Evolutionary conservation across 2,797 vertebrate genomes (phyloP), one percentile per base, ranked within the genome.

Genomic region (Argya squamiceps): DNA sequence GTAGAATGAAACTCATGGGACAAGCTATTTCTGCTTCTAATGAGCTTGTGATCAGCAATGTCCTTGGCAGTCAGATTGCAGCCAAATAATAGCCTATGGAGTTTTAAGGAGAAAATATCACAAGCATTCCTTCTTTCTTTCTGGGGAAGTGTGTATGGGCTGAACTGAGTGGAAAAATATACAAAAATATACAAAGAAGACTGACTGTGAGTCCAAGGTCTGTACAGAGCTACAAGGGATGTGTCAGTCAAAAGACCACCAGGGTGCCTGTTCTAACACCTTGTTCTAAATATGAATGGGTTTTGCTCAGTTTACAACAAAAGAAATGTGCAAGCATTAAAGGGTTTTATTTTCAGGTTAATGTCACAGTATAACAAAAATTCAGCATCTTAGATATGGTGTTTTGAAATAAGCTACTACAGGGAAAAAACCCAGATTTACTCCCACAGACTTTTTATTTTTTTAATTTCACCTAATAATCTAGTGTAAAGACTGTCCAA

Each of bases 381-480:
- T 10, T 64, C 46, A 47, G 5, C 10, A 18, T 59, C 4, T 22
- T 82, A 41, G 23, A 16, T 37, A 44, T 0, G 1, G 6, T 59
- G 5, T 50, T 86, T 32, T 80, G 44, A 67, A 93, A 77, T 70
- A 52, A 60, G 2, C 11, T 67, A 15, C 11, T 32, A 22, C 5
- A n/a, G 11, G 15, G 9, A 18, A 60, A 77, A n/a, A 26, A 7
- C 1, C 2, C 20, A 37, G 7, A 56, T 81, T 69, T 84, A 30
- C 12, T 71, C 6, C 1, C 6, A 30, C 2, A 21, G 20, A 23
- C 6, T 69, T 3, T 46, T 59, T 47, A n/a, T n/a, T 24, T 53
- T 53, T 55, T 44, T 43, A 12, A 43, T 53, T 88, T 93, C 27
- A 68, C 11, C 9, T 69, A 34, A 65, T 64, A 29, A 62, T 70